Base-by-base conservation (phyloP, 2,888 invertebrate species). In the Lycaena phlaeas region DNA sequence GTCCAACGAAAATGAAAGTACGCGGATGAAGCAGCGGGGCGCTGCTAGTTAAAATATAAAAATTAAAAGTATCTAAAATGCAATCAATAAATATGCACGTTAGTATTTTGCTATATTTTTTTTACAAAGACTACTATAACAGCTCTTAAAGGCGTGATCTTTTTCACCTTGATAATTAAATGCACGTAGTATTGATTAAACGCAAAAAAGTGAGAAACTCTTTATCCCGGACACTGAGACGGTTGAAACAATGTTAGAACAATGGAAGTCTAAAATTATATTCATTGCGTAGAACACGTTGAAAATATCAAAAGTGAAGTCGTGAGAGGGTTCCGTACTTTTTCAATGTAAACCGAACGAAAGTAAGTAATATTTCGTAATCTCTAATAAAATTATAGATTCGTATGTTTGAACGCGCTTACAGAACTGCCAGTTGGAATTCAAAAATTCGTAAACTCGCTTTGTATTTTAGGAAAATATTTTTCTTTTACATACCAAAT, bases 171-270 rank as follows among this genome's bases (percentile, higher is more conserved):
- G 34, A 18, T 34, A 34, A 34, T 34, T 34, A 12, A 18, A 34
- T 34, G 34, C 22, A 34, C 34, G 34, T 34, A 18, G 11, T 31
- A 34, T 18, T 34, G 34, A 34, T 34, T 34, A 34, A 22, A 34
- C 34, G 34, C 34, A 34, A 34, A 34, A 34, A 34, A 34, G 34
- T 34, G 34, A 11, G 34, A 34, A 34, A 34, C 6, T 18, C 10
- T 11, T 18, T 34, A 12, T 34, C 34, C 34, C 34, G 34, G 34
- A 34, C 34, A 34, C 18, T 4, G 31, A 31, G 31, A 31, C 31
- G 31, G 17, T 18, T 34, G 22, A 22, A n/a, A 34, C 34, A 34
- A 34, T 34, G 34, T 34, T 10, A 9, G 18, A 4, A 18, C 22
- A 12, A 22, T 18, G 11, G 18, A 18, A 12, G 34, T 34, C 22